Percentiles rank a stretch among this genome's conserved stretches.
phyloP scores from a whole-genome alignment of 1,140 invertebrate genomes.

The Pseudomyrmex concolor region DNA sequence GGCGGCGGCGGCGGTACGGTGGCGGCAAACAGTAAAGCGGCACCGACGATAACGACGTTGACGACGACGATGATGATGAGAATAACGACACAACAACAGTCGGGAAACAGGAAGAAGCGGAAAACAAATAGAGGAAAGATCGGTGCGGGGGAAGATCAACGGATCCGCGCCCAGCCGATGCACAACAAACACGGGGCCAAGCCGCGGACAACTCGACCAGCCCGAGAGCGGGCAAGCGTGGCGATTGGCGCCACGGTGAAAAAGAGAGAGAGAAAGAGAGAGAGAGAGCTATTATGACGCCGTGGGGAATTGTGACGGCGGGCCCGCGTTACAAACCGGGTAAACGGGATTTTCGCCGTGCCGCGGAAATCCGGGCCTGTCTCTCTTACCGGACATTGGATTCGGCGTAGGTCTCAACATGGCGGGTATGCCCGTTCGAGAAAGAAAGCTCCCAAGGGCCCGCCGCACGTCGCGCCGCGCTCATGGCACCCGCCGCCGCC shows the following conservation, averaged over 20 bases:
- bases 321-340: conserved; percentile 14
- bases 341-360: conserved; percentile 31
- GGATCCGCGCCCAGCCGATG: conserved; percentile 77
- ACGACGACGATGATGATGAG: background rate
- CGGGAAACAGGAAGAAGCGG: conserved; percentile 60
- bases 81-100: conserved; percentile 11
- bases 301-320: conserved; percentile 51
- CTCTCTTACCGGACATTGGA: conserved; percentile 74
- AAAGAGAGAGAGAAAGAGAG: conserved; percentile 8
- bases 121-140: conserved; percentile 65
- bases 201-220: conserved; percentile 52
- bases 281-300: conserved; percentile 52
- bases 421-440: conserved; percentile 82
- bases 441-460: conserved; percentile 84
- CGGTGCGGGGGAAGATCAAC: conserved; percentile 65
- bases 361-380: conserved; percentile 58
- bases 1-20: background rate
- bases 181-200: conserved; percentile 76
- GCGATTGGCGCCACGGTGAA: conserved; percentile 56
- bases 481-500: conserved; percentile 57
- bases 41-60: background rate
- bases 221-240: conserved; percentile 50
- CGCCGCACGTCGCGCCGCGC: conserved; percentile 69
- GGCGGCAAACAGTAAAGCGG: background rate
- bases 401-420: conserved; percentile 84